Base-by-base conservation (phyloP, 2,797 vertebrate species). In the Salmo trutta region DNA sequence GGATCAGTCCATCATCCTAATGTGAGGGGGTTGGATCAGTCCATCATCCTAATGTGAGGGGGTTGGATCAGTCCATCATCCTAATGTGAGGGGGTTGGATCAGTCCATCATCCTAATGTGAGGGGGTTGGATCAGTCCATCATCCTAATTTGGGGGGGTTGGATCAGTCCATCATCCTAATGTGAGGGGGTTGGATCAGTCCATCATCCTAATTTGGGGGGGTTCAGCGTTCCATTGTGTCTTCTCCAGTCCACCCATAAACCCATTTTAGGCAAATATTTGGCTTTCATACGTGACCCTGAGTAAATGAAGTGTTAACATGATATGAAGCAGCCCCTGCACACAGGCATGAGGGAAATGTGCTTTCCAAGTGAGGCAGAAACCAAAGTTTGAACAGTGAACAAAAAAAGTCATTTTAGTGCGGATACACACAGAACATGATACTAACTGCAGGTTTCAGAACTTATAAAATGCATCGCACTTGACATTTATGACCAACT, bases 271-370 rank as follows among this genome's bases (percentile, higher is more conserved):
- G 33, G 71, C 64, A 29, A 75, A 76, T 56, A 27, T 74, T 74
- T 12, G 0, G 33, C 69, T 68, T 79, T 74, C 67, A 73, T 84
- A 76, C 72, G 74, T 64, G 51, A 16, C 67, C 8, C 24, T 3
- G 29, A 56, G 75, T 76, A 75, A 83, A 83, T 74, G 62, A 84
- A 76, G 75, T 80, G 84, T 62, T 53, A 82, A 82, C 81, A 79
- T 72, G 78, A 79, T 73, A 59, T 76, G 79, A 83, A 79, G 73
- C 76, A 81, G 79, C 73, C 72, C 74, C 70, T 31, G 77, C 41
- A 78, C 66, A 4, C 54, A 77, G 67, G 77, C 79, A 79, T 5
- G 75, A 83, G 62, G 52, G 76, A 77, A 87, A 85, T 80, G 79
- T 75, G 78, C 69, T 73, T 73, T 77, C 71, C 62, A 64, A 77